Evolutionary conservation across 2,113 vertebrate species (phyloP), one percentile per base, ranked within the genome.

Genomic region (Xiphias gladius): DNA sequence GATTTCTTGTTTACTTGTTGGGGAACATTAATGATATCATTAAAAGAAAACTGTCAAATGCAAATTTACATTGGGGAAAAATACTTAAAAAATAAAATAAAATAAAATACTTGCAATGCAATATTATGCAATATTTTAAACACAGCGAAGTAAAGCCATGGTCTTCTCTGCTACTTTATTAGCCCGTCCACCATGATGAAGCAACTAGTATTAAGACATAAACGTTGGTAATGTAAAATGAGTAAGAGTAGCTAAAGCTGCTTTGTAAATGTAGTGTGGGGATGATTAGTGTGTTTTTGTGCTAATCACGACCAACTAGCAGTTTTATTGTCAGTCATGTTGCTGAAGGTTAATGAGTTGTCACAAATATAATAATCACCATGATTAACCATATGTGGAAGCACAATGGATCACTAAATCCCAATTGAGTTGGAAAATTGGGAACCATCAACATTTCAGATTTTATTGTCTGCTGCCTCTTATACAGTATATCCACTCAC

Each of bases 311-410:
- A 1, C 57, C 24, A 46, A 50, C 52, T 20, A 30, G 52, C 63
- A 13, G 3, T 10, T 73, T 61, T 64, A 67, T 32, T 37, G 54
- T 46, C 61, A 50, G 35, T 48, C 46, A 32, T 73, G 59, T 78
- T 28, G 48, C 68, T 61, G 73, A 77, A 80, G 83, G 83, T 89
- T 86, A 86, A 83, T 86, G 76, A 80, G 72, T 12, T 65, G 73
- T 81, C 78, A 62, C 62, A 74, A 81, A 81, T 81, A 75, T 84
- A 84, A 78, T 54, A 78, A 70, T 63, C 52, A 22, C 63, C 73
- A 58, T 73, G 58, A 80, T 80, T 71, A 73, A 43, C 58, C 67
- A 43, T n/a, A 39, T 35, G 71, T 71, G 30, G 32, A 71, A 65
- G n/a, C 71, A 70, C 59, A 75, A 71, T 71, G 52, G 61, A 48